Base-by-base conservation (phyloP, 2,113 vertebrate species). In the Dasyprocta punctata region DNA sequence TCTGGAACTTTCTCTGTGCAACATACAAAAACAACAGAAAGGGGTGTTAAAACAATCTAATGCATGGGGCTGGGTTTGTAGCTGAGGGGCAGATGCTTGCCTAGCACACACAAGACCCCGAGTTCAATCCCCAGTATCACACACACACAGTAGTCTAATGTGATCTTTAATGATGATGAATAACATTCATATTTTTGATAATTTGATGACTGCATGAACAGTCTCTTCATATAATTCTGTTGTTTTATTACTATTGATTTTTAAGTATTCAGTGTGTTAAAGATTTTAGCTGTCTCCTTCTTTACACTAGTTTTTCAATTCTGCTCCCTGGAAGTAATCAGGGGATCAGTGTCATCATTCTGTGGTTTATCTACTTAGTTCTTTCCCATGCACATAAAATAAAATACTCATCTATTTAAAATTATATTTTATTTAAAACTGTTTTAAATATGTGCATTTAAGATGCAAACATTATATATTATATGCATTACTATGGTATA, bases 11-110 rank as follows among this genome's bases (percentile, higher is more conserved):
- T 41, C 26, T 10, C 20, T 60, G 41, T 73, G 8, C 4, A 10
- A n/a, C 33, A 77, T 77, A n/a, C 7, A 92, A 91, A 95, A 88
- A 93, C 56, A 83, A 84, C 17, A 49, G 61, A 60, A 58, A 41
- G 28, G 5, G 6, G 14, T 61, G 86, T 92, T 58, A 33, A 89
- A 75, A 93, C 19, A 58, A 6, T 58, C 56, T 58, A 20, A 58
- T 19, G 19, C 19, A 12, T 54, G 14, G 52, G 52, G 52, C 14
- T 14, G 52, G 52, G 52, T 54, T 54, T 12, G 52, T 54, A 52
- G 52, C 52, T 52, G 9, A 52, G 52, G 52, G 52, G 52, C 7
- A 54, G 52, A 16, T 54, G 52, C 52, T 16, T 54, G 52, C 52
- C 52, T 54, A 54, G 13, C 52, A 14, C 52, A 16, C 13, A 54